Evolutionary conservation across 2,113 vertebrate genomes (phyloP).

Genomic region (Balaenoptera acutorostrata): DNA sequence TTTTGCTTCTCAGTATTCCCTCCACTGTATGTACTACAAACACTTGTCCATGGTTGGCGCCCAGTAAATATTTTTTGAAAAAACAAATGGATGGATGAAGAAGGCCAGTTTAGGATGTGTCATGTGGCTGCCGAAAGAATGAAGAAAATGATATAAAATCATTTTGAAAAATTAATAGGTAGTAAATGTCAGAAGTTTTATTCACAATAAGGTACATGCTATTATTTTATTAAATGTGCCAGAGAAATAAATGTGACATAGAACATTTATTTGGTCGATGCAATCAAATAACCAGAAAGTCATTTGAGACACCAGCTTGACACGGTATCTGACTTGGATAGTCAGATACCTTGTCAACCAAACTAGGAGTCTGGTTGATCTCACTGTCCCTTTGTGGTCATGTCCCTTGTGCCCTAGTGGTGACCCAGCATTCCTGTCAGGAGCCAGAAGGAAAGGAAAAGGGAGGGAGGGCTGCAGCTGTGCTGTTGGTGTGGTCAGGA

Average conservation of each 20-base stretch:
- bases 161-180: neutral
- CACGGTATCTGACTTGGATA: neutral
- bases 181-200: neutral
- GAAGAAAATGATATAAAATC: neutral
- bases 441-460: neutral
- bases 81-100: neutral
- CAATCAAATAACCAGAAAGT: neutral
- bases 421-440: neutral
- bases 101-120: neutral
- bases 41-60: neutral
- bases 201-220: neutral
- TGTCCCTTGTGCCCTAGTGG: neutral
- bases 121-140: neutral
- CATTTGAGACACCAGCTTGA: neutral
- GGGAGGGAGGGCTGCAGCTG: no score
- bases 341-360: no score
- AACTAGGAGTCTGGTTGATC: neutral
- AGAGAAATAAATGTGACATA: neutral
- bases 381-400: neutral
- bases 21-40: neutral
- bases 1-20: neutral
- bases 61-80: neutral
- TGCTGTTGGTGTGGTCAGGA: neutral
- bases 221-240: neutral
- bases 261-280: neutral